phyloP scores from a whole-genome alignment of 2,888 invertebrate species.

The Frankliniella fusca region DNA sequence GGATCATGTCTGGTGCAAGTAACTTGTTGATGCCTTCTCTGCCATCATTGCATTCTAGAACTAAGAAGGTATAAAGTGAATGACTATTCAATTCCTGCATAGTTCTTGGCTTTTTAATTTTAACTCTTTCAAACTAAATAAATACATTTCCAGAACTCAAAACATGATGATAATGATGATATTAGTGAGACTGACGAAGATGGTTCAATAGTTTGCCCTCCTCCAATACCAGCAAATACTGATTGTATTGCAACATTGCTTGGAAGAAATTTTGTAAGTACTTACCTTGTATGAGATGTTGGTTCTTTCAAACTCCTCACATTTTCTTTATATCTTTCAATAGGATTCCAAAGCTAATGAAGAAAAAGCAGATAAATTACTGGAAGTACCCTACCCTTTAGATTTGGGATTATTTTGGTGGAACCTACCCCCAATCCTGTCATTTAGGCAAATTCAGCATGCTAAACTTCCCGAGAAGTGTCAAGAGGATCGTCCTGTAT shows the following conservation, averaged over 20 bases:
- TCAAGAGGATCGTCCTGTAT: background rate
- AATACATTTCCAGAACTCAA: background rate
- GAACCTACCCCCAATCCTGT: background rate
- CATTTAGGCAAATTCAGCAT: background rate
- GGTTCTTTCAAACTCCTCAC: background rate
- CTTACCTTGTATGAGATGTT: background rate
- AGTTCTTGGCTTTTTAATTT: background rate
- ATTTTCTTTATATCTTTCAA: too few relatives aligned
- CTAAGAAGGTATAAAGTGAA: background rate
- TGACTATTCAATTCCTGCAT: background rate
- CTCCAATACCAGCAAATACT: background rate
- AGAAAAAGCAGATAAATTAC: background rate
- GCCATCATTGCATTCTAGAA: background rate
- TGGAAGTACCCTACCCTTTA: background rate
- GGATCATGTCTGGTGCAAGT: constrained; percentile 45
- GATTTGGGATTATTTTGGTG: background rate
- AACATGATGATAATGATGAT: background rate
- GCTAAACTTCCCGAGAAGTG: background rate
- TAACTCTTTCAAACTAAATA: background rate
- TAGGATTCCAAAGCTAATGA: background rate
- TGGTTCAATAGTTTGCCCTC: background rate
- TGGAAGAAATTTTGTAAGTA: background rate
- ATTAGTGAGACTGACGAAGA: background rate
- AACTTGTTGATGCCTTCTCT: background rate
- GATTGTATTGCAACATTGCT: background rate